phyloP scores from a whole-genome alignment of 2,113 vertebrate genomes.

The Chaetorhynchus papuensis region DNA sequence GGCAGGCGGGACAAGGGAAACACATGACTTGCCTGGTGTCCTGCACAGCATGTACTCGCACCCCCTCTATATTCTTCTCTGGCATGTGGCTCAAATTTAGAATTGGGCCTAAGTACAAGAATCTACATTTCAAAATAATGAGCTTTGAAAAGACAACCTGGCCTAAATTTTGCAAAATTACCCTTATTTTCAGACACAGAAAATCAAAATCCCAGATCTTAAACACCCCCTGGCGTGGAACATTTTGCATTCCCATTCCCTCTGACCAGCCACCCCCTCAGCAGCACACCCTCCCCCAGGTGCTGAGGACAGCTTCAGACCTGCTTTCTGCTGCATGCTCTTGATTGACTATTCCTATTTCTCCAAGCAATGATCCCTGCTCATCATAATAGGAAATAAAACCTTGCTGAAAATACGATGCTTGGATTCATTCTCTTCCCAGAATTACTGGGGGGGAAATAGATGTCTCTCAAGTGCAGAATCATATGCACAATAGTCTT shows the following conservation, averaged over 20 bases:
- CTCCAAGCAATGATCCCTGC: conserved; percentile 2
- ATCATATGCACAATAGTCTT: neutral
- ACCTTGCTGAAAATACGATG: neutral
- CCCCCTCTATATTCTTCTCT: neutral
- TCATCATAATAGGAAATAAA: conserved; percentile 41
- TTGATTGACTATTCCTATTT: conserved; percentile 15
- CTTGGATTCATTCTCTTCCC: conserved; percentile 5
- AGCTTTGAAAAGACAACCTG: neutral
- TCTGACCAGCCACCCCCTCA: neutral
- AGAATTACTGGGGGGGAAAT: conserved; percentile 6
- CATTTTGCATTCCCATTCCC: neutral
- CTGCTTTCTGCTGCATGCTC: neutral
- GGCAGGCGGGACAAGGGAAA: neutral
- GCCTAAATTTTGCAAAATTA: neutral
- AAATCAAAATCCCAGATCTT: neutral
- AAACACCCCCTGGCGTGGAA: neutral
- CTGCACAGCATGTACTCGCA: neutral
- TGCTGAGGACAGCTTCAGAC: neutral
- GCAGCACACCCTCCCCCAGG: neutral
- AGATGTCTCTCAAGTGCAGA: conserved; percentile 27
- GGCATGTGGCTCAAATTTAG: neutral
- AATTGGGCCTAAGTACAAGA: neutral
- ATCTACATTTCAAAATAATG: neutral
- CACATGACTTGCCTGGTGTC: accelerated
- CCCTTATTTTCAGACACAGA: neutral